These are phyloP conservation scores for Garrulus glandarius DNA, from an alignment of 2,797 vertebrate species.

Conservation along the genomic window DNA sequence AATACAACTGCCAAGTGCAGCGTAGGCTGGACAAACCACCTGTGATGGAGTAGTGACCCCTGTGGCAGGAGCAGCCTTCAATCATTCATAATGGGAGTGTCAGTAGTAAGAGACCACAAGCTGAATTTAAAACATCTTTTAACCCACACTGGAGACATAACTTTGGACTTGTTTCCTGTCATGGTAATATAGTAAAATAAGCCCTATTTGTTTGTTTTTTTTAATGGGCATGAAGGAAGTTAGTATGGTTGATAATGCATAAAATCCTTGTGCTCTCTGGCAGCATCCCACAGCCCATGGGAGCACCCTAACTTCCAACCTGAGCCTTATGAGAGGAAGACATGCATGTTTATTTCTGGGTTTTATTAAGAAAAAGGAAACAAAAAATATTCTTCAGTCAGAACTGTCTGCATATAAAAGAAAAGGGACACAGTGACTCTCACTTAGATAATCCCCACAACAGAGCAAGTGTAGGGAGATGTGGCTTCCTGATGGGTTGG, in stretches of 20 bases:
- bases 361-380: background rate
- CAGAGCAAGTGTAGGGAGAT: background rate
- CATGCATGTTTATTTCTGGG: rapidly evolving
- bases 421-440: background rate
- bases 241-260: background rate
- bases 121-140: background rate
- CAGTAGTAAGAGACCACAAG: background rate
- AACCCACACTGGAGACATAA: background rate
- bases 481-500: background rate
- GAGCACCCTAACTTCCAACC: background rate
- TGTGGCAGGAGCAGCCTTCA: background rate
- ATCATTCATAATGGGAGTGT: background rate
- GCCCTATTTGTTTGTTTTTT: background rate
- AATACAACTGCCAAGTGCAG: background rate
- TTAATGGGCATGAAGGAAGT: background rate
- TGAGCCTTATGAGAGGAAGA: background rate
- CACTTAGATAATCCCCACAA: background rate
- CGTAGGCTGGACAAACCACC: background rate
- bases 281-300: background rate
- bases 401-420: background rate
- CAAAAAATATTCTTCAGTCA: background rate
- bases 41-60: rapidly evolving
- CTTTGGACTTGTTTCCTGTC: background rate
- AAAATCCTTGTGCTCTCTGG: background rate
- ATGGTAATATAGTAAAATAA: background rate